These are phyloP conservation scores for Tanypteryx hageni DNA, from an alignment of 2,888 invertebrate genomes.

Conservation along the genomic window DNA sequence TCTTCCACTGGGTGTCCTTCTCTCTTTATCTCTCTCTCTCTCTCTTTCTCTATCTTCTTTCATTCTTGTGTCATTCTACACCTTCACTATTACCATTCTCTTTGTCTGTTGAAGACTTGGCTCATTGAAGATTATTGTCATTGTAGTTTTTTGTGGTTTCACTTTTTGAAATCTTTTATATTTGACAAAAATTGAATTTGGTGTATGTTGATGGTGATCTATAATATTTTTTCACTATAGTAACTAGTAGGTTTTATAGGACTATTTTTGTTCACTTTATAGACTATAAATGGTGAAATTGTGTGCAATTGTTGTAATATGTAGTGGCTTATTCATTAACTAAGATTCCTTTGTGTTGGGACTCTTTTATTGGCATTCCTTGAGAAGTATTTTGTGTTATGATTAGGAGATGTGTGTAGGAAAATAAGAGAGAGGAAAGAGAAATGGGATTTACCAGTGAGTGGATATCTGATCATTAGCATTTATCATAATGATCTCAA, in stretches of 20 bases:
- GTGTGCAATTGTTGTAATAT: constrained; percentile 4
- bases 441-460: constrained; percentile 54
- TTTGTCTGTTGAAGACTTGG: constrained; percentile 55
- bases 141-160: constrained; percentile 56
- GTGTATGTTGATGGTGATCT: constrained; percentile 49
- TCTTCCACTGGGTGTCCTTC: constrained; percentile 65
- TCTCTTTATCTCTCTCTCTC: constrained; percentile 67
- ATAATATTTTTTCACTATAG: constrained; percentile 30
- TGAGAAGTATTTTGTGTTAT: background rate
- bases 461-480: constrained; percentile 49
- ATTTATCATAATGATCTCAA: background rate
- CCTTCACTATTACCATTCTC: constrained; percentile 65
- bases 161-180: constrained; percentile 42
- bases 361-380: background rate
- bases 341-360: constrained; percentile 1
- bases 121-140: constrained; percentile 39
- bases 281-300: constrained; percentile 2
- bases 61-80: constrained; percentile 65
- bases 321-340: constrained; percentile 25
- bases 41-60: constrained; percentile 66
- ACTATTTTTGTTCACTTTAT: constrained; percentile 27
- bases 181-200: constrained; percentile 39
- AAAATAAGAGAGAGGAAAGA: constrained; percentile 50
- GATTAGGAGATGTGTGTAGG: background rate
- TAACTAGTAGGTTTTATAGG: constrained; percentile 32